These are phyloP conservation scores for Silurus meridionalis DNA, from an alignment of 2,113 vertebrate species.

Conservation along the genomic window DNA sequence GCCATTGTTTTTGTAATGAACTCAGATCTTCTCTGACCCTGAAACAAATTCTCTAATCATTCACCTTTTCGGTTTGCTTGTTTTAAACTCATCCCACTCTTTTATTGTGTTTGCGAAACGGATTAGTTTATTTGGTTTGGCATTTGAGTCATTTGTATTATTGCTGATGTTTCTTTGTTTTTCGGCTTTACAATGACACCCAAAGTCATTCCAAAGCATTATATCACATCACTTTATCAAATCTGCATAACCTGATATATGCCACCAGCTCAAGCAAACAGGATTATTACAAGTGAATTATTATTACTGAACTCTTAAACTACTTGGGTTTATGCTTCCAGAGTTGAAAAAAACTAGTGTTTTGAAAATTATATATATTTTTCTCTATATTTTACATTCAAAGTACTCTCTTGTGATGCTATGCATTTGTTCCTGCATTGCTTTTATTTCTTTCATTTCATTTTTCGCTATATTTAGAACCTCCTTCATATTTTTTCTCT, in stretches of 20 bases:
- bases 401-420: too few species aligned
- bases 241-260: background rate
- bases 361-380: too few species aligned
- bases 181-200: background rate
- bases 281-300: background rate
- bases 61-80: background rate
- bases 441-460: too few species aligned
- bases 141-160: background rate
- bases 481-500: too few species aligned
- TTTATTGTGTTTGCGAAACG: background rate
- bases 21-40: background rate
- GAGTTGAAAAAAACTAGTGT: too few species aligned
- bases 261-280: background rate
- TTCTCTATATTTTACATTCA: too few species aligned
- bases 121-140: background rate
- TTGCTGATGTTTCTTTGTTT: constrained; percentile 10
- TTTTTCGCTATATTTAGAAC: too few species aligned
- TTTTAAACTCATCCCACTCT: background rate
- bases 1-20: background rate
- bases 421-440: too few species aligned
- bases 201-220: background rate
- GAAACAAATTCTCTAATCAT: background rate
- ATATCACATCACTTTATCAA: background rate
- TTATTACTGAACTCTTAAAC: background rate
- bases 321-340: too few species aligned